Evolutionary conservation across 2,888 invertebrate species (phyloP).

Genomic region (Leuctra nigra): DNA sequence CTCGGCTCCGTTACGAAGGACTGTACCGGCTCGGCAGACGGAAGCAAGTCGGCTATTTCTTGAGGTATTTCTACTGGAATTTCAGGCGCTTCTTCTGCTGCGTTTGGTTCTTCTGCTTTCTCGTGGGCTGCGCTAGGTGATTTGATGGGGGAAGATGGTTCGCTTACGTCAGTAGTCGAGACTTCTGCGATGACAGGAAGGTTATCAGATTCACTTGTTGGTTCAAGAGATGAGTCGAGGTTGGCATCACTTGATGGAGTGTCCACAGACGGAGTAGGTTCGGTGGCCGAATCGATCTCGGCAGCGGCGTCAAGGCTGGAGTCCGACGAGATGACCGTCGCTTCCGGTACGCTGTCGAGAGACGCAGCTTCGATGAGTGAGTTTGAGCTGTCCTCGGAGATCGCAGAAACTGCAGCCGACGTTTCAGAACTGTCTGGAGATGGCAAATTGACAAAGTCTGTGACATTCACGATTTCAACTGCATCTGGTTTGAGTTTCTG

Average conservation of each 20-base stretch:
- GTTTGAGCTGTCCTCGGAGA: conserved; percentile 1
- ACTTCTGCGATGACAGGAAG: background rate
- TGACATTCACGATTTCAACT: no score
- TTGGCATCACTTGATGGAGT: background rate
- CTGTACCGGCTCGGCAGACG: background rate
- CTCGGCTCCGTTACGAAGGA: background rate
- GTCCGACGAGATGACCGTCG: background rate
- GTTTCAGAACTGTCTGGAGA: conserved; percentile 1
- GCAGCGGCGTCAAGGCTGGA: background rate
- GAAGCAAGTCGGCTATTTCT: background rate
- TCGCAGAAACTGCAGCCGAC: conserved; percentile 4
- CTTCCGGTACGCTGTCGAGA: background rate
- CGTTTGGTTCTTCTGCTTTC: background rate
- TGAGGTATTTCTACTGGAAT: no score
- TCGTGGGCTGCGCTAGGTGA: background rate
- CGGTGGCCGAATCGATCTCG: background rate
- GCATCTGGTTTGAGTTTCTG: conserved; percentile 27
- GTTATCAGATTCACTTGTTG: background rate
- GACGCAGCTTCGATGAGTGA: background rate
- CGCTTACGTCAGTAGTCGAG: background rate
- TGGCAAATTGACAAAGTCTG: background rate
- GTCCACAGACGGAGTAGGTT: background rate
- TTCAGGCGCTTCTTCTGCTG: background rate
- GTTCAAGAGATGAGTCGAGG: background rate
- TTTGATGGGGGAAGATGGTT: background rate